Evolutionary conservation across 2,797 vertebrate genomes (phyloP), one percentile per base, ranked within the genome.

Genomic region (Stomatorhinus walkeri): DNA sequence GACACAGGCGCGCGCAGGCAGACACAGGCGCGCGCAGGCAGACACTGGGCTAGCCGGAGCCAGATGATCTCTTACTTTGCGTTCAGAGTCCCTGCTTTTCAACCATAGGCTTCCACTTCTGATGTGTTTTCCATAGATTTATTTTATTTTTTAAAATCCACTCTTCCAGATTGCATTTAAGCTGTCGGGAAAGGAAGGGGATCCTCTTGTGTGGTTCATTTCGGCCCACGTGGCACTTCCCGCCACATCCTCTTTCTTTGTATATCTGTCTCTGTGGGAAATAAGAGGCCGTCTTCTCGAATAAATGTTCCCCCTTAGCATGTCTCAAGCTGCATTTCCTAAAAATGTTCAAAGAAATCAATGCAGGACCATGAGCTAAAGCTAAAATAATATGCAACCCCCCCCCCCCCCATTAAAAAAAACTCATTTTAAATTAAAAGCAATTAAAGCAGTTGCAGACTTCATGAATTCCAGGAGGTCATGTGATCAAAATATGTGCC

Each of bases 231-330:
- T 24, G 54, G 86, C 51, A 68, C 72, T 89, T 89, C 85, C 54
- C 83, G 52, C 32, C 72, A 89, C 87, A 89, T 90, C 89, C 88
- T 49, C 59, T 87, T 89, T 90, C 49, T 88, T 83, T 19, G 4
- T 28, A 8, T 40, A 9, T 59, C 12, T 59, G 16, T 46, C 24
- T 40, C 40, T 59, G 86, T 22, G 36, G 14, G 32, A 36, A 87
- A 59, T 16, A 56, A 22, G 32, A 56, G 28, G 2, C 14, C 4
- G 19, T 3, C 28, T 52, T 86, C 49, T 36, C 22, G 51, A 84
- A 49, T 28, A 48, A 43, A 22, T 84, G 52, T 14, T 56, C 16
- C 72, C 16, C 36, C 4, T 79, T 28, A 19, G 32, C 32, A 19
- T 84, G 52, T 56, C 28, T 87, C 22, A 84, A 87, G 52, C 49